Evolutionary conservation across 2,797 vertebrate genomes (phyloP), one percentile per base, ranked within the genome.

Genomic region (Gallinago stenura): DNA sequence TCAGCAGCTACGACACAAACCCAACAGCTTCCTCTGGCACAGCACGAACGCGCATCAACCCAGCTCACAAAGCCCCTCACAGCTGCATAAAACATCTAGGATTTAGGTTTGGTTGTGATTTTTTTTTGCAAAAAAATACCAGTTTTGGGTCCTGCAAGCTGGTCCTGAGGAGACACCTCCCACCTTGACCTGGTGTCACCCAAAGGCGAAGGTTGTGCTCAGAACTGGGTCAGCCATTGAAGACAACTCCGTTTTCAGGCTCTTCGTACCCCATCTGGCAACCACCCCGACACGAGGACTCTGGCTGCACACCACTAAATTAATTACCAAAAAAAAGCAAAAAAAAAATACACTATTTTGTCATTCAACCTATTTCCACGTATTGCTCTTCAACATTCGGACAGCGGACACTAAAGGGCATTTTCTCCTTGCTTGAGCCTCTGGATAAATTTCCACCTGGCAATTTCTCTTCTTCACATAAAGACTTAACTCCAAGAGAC

Each of bases 401-500:
- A 30, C 19, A 15, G 41, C 3, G 16, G 4, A 68, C 7, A 4
- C 1, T 1, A 1, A 3, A 37, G 35, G 2, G 8, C 0, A 4
- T 20, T 24, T n/a, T 20, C 5, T 41, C 58, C 37, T 39, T 0
- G 0, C 24, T 39, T 2, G 4, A 15, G 28, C 5, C 70, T 10
- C 50, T 8, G 33, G 3, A 3, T 7, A 4, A 10, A 54, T 5
- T 19, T 3, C 65, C 20, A 7, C 0, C 0, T 1, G 3, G 25
- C 58, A 26, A 60, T 28, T 60, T 18, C 26, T 12, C 35, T 37
- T 26, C 58, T 56, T 41, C 19, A 1, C 2, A 5, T 1, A 10
- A 50, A 70, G 10, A 2, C 15, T 15, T 3, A 1, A 1, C 9
- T 21, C 76, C 86, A 61, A 20, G 30, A 68, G 8, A 60, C 41